Evolutionary conservation across 2,797 vertebrate genomes (phyloP).

Genomic region (Kryptolebias ocellatus): DNA sequence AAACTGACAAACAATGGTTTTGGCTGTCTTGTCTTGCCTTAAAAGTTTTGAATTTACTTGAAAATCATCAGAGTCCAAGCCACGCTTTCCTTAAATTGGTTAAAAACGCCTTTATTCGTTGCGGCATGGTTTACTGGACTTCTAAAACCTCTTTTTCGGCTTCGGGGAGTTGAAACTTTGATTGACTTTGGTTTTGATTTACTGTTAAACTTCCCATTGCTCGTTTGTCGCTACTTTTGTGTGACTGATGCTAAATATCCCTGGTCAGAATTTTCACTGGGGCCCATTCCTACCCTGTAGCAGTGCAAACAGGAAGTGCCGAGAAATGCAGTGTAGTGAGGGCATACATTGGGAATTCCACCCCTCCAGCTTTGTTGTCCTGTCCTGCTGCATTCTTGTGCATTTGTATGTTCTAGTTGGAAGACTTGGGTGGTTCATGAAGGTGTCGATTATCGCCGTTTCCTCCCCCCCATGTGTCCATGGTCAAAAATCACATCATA

Average conservation of each 20-base stretch:
- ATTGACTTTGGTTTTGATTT: background rate
- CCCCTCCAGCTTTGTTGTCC: conserved; percentile 80
- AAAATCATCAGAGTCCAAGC: too few relatives aligned
- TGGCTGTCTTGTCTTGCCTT: background rate
- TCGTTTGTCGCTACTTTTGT: conserved; percentile 19
- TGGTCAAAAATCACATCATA: conserved; percentile 55
- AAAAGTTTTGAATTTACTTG: background rate
- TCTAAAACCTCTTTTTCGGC: too few relatives aligned
- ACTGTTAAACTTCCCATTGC: background rate
- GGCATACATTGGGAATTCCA: conserved; percentile 77
- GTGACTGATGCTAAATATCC: conserved; percentile 50
- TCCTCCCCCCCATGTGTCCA: conserved; percentile 50
- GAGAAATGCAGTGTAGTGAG: conserved; percentile 67
- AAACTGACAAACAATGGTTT: background rate
- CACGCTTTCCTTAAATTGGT: too few relatives aligned
- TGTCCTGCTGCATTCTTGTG: conserved; percentile 80
- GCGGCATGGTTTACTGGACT: too few relatives aligned
- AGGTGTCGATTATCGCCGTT: conserved; percentile 64
- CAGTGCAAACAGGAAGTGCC: conserved; percentile 77
- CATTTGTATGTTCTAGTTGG: conserved; percentile 42
- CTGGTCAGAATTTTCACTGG: conserved; percentile 53
- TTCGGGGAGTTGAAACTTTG: too few relatives aligned
- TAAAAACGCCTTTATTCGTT: too few relatives aligned
- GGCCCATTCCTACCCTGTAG: conserved; percentile 64
- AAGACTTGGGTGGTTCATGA: conserved; percentile 62